Evolutionary conservation across 2,113 vertebrate species (phyloP).

Genomic region (Lepus europaeus): DNA sequence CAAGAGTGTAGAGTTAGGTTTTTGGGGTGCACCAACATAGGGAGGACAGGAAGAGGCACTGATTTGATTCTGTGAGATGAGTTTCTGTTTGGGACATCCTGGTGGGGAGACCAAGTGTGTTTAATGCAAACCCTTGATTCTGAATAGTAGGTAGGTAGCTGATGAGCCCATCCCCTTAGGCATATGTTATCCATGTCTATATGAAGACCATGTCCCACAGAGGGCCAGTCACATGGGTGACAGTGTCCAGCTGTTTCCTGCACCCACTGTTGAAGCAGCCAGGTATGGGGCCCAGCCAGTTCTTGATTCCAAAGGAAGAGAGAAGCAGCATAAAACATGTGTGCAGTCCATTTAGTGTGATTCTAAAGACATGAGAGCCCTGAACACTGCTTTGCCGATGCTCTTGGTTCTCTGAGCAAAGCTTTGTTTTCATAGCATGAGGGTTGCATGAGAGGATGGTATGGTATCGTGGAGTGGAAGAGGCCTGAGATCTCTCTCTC

Average conservation of each 20-base stretch:
- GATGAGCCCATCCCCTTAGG: neutral
- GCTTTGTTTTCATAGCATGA: neutral
- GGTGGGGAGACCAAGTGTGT: neutral
- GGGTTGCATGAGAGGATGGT: neutral
- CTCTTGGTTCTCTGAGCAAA: neutral
- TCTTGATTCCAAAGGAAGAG: neutral
- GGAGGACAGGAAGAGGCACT: neutral
- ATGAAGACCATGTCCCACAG: neutral
- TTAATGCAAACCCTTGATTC: neutral
- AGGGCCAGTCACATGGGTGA: neutral
- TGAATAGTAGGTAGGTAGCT: neutral
- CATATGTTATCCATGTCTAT: neutral
- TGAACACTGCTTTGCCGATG: neutral
- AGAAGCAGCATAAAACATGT: neutral
- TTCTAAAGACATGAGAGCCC: neutral
- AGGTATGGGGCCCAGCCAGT: neutral
- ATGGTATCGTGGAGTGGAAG: rapidly evolving
- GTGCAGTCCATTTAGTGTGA: neutral
- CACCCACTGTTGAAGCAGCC: neutral
- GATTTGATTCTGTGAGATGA: no score
- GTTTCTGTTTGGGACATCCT: neutral
- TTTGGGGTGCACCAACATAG: neutral
- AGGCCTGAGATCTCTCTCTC: rapidly evolving
- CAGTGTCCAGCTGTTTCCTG: neutral
- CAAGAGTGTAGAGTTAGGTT: neutral